Base-by-base conservation (phyloP, 2,113 vertebrate genomes). In the Nymphicus hollandicus region DNA sequence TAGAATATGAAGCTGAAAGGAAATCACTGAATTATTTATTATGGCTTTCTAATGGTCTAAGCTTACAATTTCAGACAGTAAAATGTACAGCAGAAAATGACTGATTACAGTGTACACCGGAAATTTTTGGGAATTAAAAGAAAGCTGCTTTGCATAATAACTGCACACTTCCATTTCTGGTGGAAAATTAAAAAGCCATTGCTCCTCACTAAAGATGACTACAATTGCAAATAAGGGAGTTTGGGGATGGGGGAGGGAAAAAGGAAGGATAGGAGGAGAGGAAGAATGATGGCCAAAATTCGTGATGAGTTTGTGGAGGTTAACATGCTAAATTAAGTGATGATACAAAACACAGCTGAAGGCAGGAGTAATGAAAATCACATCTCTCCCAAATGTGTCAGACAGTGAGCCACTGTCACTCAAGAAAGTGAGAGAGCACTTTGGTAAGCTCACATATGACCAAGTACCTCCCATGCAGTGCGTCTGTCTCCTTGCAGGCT, bases 11-110 rank as follows among this genome's bases (percentile, higher is more conserved):
- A 95, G 88, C 87, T 93, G 90, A 93, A 96, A 79, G 91, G 97
- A 98, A 97, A 97, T 96, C 84, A 88, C 82, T 95, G 89, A 92
- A 90, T 97, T 88, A 93, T 96, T 97, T 96, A 96, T 90, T 89
- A 93, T 71, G 8, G 85, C 80, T 96, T 94, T 85, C 91, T 82
- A 58, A 65, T 77, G 63, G 78, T 91, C 80, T 82, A 50, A 92
- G 72, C 79, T 92, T 82, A 82, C 60, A 47, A 53, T 76, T 93
- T 88, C 52, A 81, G 76, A 94, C 72, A 94, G 73, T 89, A 95
- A 92, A 95, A 93, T 0, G 24, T 84, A 91, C 81, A 78, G 83
- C 65, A 79, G 86, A 95, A 93, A 95, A 91, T 94, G 93, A 97
- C 73, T 92, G 92, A 96, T 94, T 91, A 69, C 86, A 89, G 83